phyloP scores from a whole-genome alignment of 2,888 invertebrate species.

The Lycia hirtaria region DNA sequence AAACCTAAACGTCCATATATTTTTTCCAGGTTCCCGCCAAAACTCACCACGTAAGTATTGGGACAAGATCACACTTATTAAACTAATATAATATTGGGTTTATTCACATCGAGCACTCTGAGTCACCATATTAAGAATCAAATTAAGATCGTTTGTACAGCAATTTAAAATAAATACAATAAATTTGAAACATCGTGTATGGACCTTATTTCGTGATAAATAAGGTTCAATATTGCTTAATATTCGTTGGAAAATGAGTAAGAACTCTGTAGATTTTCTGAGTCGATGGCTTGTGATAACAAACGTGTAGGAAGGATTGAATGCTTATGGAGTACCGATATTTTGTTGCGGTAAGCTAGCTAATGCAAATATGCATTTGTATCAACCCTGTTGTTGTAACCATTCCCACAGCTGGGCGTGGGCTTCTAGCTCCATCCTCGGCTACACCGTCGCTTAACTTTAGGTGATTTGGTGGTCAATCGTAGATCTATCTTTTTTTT shows the following conservation, averaged over 20 bases:
- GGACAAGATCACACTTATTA: constrained; percentile 37
- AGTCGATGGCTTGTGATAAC: not conserved
- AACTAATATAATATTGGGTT: constrained; percentile 40
- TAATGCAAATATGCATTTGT: too few relatives aligned
- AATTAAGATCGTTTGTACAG: constrained; percentile 39
- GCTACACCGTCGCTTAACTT: too few relatives aligned
- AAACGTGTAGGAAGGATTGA: not conserved
- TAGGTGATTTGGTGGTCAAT: too few relatives aligned
- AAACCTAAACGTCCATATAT: too few relatives aligned
- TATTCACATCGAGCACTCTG: constrained; percentile 39
- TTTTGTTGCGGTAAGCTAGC: too few relatives aligned
- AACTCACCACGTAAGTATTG: constrained; percentile 10
- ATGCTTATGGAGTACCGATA: not conserved
- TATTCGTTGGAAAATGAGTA: not conserved
- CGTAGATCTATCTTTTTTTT: too few relatives aligned
- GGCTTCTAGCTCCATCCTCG: too few relatives aligned
- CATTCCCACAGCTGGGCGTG: too few relatives aligned
- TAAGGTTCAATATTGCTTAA: constrained; percentile 13
- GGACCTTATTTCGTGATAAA: not conserved
- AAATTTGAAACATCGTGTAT: constrained; percentile 14
- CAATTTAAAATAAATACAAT: constrained; percentile 34
- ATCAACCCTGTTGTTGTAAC: too few relatives aligned
- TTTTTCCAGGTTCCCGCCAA: not conserved
- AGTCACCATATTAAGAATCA: constrained; percentile 38
- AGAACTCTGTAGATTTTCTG: constrained; percentile 1